Percentiles rank a stretch among this genome's conserved stretches.
Evolutionary conservation across 2,113 vertebrate species (phyloP).

Genomic region (Serinus canaria): DNA sequence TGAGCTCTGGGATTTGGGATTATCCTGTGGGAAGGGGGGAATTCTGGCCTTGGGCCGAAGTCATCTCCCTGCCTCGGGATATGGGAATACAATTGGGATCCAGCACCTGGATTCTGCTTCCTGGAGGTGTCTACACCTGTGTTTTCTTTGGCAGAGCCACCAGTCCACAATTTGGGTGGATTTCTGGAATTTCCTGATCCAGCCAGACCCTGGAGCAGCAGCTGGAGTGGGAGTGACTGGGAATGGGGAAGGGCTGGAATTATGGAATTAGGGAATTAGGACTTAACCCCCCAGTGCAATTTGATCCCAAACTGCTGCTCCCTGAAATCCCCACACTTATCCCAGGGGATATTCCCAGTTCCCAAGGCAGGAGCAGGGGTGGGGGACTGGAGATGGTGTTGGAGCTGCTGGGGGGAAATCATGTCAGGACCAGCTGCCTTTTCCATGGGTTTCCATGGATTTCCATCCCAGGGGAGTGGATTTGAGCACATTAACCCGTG

Average conservation of each 20-base stretch:
- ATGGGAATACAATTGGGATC: background rate
- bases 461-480: background rate
- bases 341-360: background rate
- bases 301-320: background rate
- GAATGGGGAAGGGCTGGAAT: background rate
- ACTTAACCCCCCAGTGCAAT: background rate
- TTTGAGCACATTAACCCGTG: background rate
- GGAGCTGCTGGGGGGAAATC: background rate
- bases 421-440: rapidly evolving
- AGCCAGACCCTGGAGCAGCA: background rate
- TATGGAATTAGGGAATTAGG: background rate
- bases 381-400: background rate
- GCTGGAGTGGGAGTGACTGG: rapidly evolving
- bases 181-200: background rate
- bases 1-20: background rate
- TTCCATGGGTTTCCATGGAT: background rate
- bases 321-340: background rate
- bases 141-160: background rate
- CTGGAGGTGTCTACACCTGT: background rate
- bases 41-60: background rate
- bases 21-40: background rate
- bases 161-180: background rate
- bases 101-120: background rate
- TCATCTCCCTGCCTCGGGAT: background rate
- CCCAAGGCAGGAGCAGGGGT: rapidly evolving